A percentile compares a stretch with the other conserved stretches of the same genome.
Evolutionary conservation across 2,113 vertebrate genomes (phyloP).

Genomic region (Pholis gunnellus): DNA sequence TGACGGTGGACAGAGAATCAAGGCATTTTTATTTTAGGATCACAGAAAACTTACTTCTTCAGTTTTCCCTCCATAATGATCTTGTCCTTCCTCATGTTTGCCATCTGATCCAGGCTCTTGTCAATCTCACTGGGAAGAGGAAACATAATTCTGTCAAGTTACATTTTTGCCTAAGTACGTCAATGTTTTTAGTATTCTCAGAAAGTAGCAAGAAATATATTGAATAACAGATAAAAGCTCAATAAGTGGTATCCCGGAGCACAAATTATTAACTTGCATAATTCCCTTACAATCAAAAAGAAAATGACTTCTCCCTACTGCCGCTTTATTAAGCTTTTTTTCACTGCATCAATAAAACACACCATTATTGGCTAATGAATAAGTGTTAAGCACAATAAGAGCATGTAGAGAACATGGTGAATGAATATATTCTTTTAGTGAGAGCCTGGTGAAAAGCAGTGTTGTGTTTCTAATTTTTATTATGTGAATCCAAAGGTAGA

Average conservation of each 20-base stretch:
- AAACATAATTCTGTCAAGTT: conserved; percentile 30
- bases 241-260: conserved; percentile 32
- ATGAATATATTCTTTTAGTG: conserved; percentile 17
- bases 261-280: conserved; percentile 47
- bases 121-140: conserved; percentile 93
- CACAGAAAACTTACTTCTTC: conserved; percentile 90
- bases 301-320: conserved; percentile 51
- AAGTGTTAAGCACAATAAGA: conserved; percentile 33
- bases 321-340: conserved; percentile 50
- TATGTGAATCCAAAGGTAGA: conserved; percentile 3
- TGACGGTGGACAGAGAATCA: background rate
- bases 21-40: background rate
- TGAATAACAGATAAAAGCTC: conserved; percentile 20
- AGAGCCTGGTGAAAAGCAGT: conserved; percentile 10
- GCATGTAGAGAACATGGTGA: background rate
- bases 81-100: conserved; percentile 98
- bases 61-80: conserved; percentile 98
- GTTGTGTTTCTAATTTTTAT: conserved; percentile 10
- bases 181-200: background rate
- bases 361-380: conserved; percentile 33
- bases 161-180: background rate
- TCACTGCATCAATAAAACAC: conserved; percentile 60
- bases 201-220: conserved; percentile 21
- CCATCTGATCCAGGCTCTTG: conserved; percentile 99
- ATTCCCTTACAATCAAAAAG: conserved; percentile 52